A percentile compares a stretch with the other conserved stretches of the same genome.
phyloP scores from a whole-genome alignment of 1,140 invertebrate genomes.

The Drosophila auraria region DNA sequence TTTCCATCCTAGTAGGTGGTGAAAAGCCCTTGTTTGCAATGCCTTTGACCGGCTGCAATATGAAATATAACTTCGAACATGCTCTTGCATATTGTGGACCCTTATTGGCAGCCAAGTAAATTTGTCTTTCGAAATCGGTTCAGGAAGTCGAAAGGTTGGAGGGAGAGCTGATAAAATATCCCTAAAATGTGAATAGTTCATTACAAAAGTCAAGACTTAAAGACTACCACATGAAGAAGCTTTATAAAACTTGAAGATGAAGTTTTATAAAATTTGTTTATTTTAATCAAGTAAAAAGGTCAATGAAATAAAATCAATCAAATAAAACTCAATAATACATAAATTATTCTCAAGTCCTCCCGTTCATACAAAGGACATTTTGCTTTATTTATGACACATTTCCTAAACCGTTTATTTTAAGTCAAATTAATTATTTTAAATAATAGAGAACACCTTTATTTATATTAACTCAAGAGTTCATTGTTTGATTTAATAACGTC shows the following conservation, averaged over 20 bases:
- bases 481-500: neutral
- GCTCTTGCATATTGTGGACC: constrained; percentile 27
- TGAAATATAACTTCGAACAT: constrained; percentile 26
- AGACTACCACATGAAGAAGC: no score
- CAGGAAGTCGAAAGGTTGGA: neutral
- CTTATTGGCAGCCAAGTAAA: constrained; percentile 19
- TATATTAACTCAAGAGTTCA: constrained; percentile 16
- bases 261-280: neutral
- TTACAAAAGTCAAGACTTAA: no score
- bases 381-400: no score
- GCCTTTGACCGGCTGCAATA: constrained; percentile 22
- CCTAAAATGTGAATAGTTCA: no score
- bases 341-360: no score
- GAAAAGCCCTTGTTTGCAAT: constrained; percentile 1
- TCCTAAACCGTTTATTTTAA: no score
- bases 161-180: neutral
- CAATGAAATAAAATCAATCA: no score
- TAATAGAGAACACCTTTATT: constrained; percentile 19
- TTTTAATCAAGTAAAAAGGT: no score
- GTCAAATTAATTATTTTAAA: neutral
- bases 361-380: no score
- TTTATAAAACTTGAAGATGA: neutral
- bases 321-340: no score
- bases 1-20: neutral
- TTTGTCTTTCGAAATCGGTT: constrained; percentile 10